phyloP scores from a whole-genome alignment of 2,113 vertebrate species.

The Prunella fulvescens region DNA sequence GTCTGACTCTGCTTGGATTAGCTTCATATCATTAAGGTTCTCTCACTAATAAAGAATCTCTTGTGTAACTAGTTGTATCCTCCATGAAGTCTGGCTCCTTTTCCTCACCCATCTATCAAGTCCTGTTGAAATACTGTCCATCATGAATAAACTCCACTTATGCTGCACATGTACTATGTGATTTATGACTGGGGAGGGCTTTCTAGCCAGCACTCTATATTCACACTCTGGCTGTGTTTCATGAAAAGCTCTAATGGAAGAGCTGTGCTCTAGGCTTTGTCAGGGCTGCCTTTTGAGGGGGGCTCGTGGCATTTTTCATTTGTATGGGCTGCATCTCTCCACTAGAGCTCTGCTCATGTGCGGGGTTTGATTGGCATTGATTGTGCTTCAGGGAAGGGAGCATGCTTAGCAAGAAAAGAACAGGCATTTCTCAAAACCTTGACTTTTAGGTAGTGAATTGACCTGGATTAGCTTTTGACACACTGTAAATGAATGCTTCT shows the following conservation, averaged over 20 bases:
- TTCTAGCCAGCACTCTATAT: conserved; percentile 45
- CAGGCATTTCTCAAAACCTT: conserved; percentile 42
- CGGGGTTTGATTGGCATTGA: conserved; percentile 61
- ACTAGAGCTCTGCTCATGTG: conserved; percentile 56
- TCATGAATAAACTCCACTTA: conserved; percentile 65
- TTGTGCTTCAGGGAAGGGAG: conserved; percentile 48
- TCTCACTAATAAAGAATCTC: conserved; percentile 52
- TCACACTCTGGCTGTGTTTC: conserved; percentile 58
- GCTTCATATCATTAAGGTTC: conserved; percentile 22
- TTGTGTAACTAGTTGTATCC: conserved; percentile 33
- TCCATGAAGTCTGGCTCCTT: conserved; percentile 38
- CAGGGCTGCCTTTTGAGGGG: conserved; percentile 43
- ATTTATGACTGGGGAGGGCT: conserved; percentile 55
- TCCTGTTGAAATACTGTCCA: conserved; percentile 58
- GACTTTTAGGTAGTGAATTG: conserved; percentile 47
- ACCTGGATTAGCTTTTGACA: conserved; percentile 62
- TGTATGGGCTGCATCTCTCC: conserved; percentile 59
- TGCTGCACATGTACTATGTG: conserved; percentile 49
- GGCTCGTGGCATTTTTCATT: conserved; percentile 44
- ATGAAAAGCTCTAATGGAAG: conserved; percentile 64
- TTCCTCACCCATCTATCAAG: conserved; percentile 40
- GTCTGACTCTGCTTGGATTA: not conserved
- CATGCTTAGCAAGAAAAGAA: conserved; percentile 33
- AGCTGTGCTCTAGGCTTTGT: conserved; percentile 44
- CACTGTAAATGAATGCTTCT: conserved; percentile 23